Evolutionary conservation across 2,888 invertebrate species (phyloP), one percentile per base, ranked within the genome.

Genomic region (Nesidiocoris tenuis): DNA sequence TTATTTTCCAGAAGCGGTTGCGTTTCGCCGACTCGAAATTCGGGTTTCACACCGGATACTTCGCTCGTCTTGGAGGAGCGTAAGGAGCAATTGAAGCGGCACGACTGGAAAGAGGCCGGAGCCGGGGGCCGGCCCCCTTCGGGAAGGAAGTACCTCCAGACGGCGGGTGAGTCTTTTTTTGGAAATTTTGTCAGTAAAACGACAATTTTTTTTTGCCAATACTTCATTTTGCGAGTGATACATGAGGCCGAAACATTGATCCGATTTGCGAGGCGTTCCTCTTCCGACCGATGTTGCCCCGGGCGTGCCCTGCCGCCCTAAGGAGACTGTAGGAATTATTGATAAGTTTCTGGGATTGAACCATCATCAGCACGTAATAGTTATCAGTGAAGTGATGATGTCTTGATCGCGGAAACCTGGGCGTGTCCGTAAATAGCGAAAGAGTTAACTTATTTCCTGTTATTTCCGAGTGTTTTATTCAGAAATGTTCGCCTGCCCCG

Each of bases 31-130:
- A 71, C 57, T 17, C 24, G 63, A 5, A 25, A 21, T 7, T 19
- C 57, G 1, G 61, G 61, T 18, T 75, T 68, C 61, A 75, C 68
- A 16, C 78, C 78, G 9, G 78, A 78, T 71, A 78, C 78, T 39
- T 76, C 76, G 22, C 61, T 78, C 25, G 78, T 78, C 21, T 71
- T 78, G 17, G 78, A 78, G 65, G 78, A 78, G 25, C 24, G 78
- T 9, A 74, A 75, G 25, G 76, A 77, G 59, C 77, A 78, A 66
- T 57, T 77, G 67, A 71, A 75, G 59, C 39, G 77, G 18, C 78
- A 76, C 57, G 76, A 78, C 66, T 78, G 78, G 78, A 78, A 78
- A 66, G 68, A 75, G 19, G 23, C 74, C 12, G 65, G 74, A 56
- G 64, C 56, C 9, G 63, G 63, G 3, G 63, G 67, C 1, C 61